Evolutionary conservation across 2,113 vertebrate genomes (phyloP).

Genomic region (Malurus melanocephalus): DNA sequence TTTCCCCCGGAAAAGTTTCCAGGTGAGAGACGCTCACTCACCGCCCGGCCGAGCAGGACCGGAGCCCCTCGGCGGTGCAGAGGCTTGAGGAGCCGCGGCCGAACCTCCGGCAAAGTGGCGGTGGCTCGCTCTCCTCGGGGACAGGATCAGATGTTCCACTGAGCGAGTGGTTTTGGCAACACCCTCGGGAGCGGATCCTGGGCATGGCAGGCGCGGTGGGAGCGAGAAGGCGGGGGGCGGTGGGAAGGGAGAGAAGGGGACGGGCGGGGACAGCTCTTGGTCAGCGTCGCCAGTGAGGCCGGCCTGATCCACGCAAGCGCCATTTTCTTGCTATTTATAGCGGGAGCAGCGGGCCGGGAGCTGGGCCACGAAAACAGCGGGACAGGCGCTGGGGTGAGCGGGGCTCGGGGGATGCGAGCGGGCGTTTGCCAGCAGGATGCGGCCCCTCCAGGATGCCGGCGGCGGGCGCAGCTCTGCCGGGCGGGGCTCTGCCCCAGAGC

Average conservation of each 20-base stretch:
- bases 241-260: not conserved
- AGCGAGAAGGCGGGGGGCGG: not conserved
- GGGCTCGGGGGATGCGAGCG: too few species aligned
- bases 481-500: not conserved
- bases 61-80: rapidly evolving
- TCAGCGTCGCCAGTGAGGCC: not conserved
- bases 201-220: too few species aligned
- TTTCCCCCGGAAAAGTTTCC: too few species aligned
- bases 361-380: rapidly evolving
- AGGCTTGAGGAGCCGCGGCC: too few species aligned
- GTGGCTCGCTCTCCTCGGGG: rapidly evolving
- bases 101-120: not conserved
- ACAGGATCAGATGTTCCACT: not conserved
- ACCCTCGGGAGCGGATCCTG: rapidly evolving
- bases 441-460: not conserved
- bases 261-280: not conserved
- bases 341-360: too few species aligned
- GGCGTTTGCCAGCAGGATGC: not conserved
- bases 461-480: not conserved
- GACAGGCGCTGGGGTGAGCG: not conserved
- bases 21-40: rapidly evolving
- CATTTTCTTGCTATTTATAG: not conserved
- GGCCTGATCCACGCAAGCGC: not conserved
- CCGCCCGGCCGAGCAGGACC: rapidly evolving
- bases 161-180: rapidly evolving